Evolutionary conservation across 2,113 vertebrate genomes (phyloP), one percentile per base, ranked within the genome.

Genomic region (Beaufortia kweichowensis): DNA sequence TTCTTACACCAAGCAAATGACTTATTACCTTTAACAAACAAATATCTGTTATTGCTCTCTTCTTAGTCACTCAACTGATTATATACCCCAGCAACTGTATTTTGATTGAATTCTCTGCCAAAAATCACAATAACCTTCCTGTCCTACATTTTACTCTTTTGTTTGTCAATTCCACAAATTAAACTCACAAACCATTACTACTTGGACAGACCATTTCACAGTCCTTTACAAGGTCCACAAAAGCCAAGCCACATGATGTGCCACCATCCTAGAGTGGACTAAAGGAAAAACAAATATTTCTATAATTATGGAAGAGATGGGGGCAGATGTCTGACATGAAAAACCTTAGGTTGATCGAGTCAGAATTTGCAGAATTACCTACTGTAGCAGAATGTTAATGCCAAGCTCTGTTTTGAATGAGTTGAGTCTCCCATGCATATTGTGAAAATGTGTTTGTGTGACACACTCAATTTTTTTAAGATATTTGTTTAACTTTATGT

Each of bases 221-320:
- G 31, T 77, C 65, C 57, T 66, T 66, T 82, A 81, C 50, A 71
- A 63, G 19, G 63, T 85, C 88, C 87, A 89, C 60, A 88, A 91
- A 71, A 55, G 28, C 91, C 90, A 78, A 85, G 90, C 88, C 79
- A 79, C 79, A 83, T 76, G 72, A 79, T 85, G 87, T 87, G 86
- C 78, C 79, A 85, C 89, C 86, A 90, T 88, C 86, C 86, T 86
- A 88, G 87, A 70, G 66, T 56, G 83, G 84, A 90, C 82, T 79
- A 85, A 90, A 86, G 90, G 86, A 92, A n/a, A 91, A 91, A 90
- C 90, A 93, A 92, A 92, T 92, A 90, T 88, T 86, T 82, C 90
- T 90, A 88, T 91, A 92, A 93, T 93, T 93, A 93, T 87, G 91
- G 89, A 88, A 91, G 56, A 63, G 77, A 91, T 88, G 89, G 84